A percentile compares a stretch with the other conserved stretches of the same genome.
These are phyloP conservation scores for Perdita meconis DNA, from an alignment of 2,888 invertebrate species.

Conservation along the genomic window DNA sequence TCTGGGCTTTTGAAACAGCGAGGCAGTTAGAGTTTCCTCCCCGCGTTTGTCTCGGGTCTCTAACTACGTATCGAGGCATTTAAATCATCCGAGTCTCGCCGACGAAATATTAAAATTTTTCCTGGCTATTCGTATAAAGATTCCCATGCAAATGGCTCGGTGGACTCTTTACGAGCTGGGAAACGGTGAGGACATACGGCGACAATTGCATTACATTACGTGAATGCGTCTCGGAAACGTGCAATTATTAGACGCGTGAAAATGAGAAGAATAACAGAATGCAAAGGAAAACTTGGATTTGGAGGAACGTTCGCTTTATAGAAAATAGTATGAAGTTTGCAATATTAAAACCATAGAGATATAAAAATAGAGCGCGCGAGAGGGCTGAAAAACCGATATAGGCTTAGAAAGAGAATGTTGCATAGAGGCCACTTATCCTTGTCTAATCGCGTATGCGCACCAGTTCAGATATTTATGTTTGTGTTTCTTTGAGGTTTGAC, in stretches of 20 bases:
- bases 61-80: neutral
- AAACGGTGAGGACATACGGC: neutral
- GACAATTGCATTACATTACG: slow-evolving; percentile 6
- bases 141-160: slow-evolving; percentile 17
- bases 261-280: no score
- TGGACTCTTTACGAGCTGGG: neutral
- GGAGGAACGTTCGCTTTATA: no score
- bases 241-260: slow-evolving; percentile 9
- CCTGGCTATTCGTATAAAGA: slow-evolving; percentile 1
- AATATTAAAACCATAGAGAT: no score
- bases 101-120: slow-evolving; percentile 1
- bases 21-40: neutral
- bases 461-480: no score
- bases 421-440: no score
- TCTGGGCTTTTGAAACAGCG: neutral
- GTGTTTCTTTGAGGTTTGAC: no score
- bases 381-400: no score
- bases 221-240: slow-evolving; percentile 5
- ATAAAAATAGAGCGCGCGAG: no score
- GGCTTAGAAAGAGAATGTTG: no score
- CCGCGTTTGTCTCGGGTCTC: neutral
- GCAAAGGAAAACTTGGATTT: no score
- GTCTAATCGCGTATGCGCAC: no score
- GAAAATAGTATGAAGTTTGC: no score
- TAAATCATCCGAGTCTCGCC: neutral